Base-by-base conservation (phyloP, 35 echinoderm and acorn worm species). In the Patiria miniata region DNA sequence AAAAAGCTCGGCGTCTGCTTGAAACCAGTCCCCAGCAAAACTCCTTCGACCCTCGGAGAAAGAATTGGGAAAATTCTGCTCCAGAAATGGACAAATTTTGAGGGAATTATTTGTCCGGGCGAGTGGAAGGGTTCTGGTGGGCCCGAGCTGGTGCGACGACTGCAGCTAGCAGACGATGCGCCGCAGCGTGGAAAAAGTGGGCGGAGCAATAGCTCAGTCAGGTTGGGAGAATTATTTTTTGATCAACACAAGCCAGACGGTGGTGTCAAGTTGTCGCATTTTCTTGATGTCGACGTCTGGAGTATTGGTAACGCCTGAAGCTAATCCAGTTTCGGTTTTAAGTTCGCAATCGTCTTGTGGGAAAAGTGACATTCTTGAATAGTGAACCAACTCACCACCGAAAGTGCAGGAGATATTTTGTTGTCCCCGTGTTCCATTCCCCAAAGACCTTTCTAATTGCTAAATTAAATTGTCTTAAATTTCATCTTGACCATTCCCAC, bases 291-390 rank as follows among this genome's bases (percentile, higher is more conserved):
- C 42, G 42, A 47, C 12, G 42, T 47, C 42, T 47, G 42, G 42
- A 47, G 4, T 4, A 6, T 47, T 73, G 19, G 65, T 16, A 23
- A 36, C 34, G 65, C 65, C 65, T 26, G 10, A 34, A 34, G 65
- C 26, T 73, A 73, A 73, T 73, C 65, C 65, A 73, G 65, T 73
- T 73, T 73, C 65, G 65, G 65, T 73, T 73, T 47, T 73, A 73
- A 73, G 65, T 73, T 73, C 65, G 34, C 65, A 23, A 22, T 12
- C 42, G 65, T 73, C 65, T 73, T 73, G 65, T 73, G 65, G 65
- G 65, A 73, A 73, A 73, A 28, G 26, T 10, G 34, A 73, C 65
- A 73, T 73, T 73, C 65, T 73, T 73, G 65, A 36, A 36, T 18
- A 73, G 29, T 73, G 65, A 73, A 73, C 65, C 42, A 47, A 47